Evolutionary conservation across 2,888 invertebrate species (phyloP), one percentile per base, ranked within the genome.

Genomic region (Lochmaea crataegi): DNA sequence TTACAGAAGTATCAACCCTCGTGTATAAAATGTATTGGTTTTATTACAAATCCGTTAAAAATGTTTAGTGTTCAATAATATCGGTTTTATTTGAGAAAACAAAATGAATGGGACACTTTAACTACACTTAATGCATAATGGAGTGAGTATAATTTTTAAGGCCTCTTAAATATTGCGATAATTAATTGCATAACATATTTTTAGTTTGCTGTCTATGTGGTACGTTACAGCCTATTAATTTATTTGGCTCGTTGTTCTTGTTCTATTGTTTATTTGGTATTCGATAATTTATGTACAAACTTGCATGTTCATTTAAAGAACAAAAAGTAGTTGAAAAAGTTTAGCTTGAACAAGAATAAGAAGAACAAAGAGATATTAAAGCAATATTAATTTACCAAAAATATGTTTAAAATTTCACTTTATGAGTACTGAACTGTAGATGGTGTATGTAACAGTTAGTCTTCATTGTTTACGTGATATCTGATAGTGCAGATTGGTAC

Each of bases 261-360:
- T 12, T 42, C 1, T 11, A 12, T 11, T 26, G 26, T 58, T 12
- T 58, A 32, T 58, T 14, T 14, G 12, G 12, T 32, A 22, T 7
- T 16, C 18, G 51, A 58, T 58, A 58, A 32, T 58, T 58, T 32
- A 58, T 32, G 57, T 11, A 58, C 57, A 58, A 58, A 58, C 26
- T 58, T 58, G 58, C 14, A 14, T 32, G 14, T 32, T 32, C 10
- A 58, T 32, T 22, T 58, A 3, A 58, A 32, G 32, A 26, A 5
- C 16, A 57, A 11, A 26, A 22, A 12, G 16, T 7, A 26, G 57
- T 14, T 57, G 7, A 10, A 32, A 26, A 58, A 32, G 12, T 12
- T 16, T 58, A 12, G 45, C 45, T 32, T 32, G 48, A n/a, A n/a
- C 1, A 7, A n/a, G 0, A 45, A 12, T 12, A 14, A n/a, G n/a